phyloP scores from a whole-genome alignment of 1,140 invertebrate species.

The Himalopsyche phryganea region DNA sequence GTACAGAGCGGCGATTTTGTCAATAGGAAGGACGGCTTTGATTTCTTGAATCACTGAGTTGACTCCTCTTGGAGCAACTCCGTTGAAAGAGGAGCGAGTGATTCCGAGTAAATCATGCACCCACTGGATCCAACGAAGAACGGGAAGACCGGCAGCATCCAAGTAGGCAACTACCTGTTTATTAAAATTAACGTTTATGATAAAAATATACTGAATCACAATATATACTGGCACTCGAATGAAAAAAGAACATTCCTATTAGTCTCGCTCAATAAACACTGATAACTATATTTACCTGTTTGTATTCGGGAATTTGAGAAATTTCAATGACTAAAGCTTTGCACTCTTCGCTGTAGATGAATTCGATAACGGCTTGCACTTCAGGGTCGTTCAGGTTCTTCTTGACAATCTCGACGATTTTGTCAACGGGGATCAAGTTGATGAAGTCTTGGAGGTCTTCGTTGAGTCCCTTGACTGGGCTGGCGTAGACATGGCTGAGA shows the following conservation, averaged over 20 bases:
- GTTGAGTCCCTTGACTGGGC: not conserved
- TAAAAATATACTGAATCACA: no score
- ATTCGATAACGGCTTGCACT: not conserved
- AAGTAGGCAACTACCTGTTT: conserved; percentile 1
- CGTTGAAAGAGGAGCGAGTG: not conserved
- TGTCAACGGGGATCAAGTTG: not conserved
- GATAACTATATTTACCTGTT: not conserved
- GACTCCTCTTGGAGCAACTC: not conserved
- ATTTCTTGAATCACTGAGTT: conserved; percentile 2
- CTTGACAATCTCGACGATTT: not conserved
- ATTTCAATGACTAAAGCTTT: not conserved
- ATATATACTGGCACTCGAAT: no score
- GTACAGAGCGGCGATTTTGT: not conserved
- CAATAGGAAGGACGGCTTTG: not conserved
- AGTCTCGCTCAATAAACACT: not conserved
- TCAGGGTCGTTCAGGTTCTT: not conserved
- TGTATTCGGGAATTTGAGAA: not conserved
- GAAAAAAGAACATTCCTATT: not conserved
- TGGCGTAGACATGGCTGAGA: not conserved
- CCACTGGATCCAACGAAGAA: not conserved
- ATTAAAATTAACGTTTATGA: no score
- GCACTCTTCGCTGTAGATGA: not conserved
- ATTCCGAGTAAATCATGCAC: conserved; percentile 1
- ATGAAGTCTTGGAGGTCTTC: not conserved
- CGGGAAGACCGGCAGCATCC: not conserved